Base-by-base conservation (phyloP, 2,888 invertebrate species). In the Lycocerus yunnanus region DNA sequence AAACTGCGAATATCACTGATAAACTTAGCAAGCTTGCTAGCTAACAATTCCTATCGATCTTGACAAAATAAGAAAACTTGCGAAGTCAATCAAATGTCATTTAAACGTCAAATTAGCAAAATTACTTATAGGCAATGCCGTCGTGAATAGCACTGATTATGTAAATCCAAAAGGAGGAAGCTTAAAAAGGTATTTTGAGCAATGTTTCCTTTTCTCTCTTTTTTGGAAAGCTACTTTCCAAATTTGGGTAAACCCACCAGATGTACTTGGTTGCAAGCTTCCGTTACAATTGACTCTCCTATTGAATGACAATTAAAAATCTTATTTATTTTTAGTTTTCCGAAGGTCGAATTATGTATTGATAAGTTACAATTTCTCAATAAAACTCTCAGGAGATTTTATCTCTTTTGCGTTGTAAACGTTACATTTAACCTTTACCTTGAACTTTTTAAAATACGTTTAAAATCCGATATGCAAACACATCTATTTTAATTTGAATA, bases 321-420 rank as follows among this genome's bases (percentile, higher is more conserved):
- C 1, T n/a, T 43, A 43, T n/a, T 43, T 43, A 43, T 43, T 43
- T 43, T 43, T 43, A 43, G 43, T 43, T 1, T n/a, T 43, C 1
- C 1, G n/a, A 43, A 43, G 43, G 43, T 43, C 43, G n/a, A 43
- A 43, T 43, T 43, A 43, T 43, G 43, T 58, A 69, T 66, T 65
- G 66, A 66, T 43, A 67, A 65, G 70, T 43, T 43, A 43, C 43
- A 43, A n/a, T 43, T 43, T 43, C n/a, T 43, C 43, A 43, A 43
- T 43, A 43, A 43, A 43, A 43, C n/a, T 67, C 71, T 58, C n/a
- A 9, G 14, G 66, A 71, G 71, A 71, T 71, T 71, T 67, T 60
- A 71, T 71, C 71, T 58, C 15, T 63, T 60, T 69, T 69, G 59
- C 66, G 71, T 59, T 71, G 58, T 61, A 69, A 71, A 71, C 71